Percentiles rank a stretch among this genome's conserved stretches.
Conservation (phyloP, 2,888 invertebrate species). For the Sphaeridia pumilis region DNA sequence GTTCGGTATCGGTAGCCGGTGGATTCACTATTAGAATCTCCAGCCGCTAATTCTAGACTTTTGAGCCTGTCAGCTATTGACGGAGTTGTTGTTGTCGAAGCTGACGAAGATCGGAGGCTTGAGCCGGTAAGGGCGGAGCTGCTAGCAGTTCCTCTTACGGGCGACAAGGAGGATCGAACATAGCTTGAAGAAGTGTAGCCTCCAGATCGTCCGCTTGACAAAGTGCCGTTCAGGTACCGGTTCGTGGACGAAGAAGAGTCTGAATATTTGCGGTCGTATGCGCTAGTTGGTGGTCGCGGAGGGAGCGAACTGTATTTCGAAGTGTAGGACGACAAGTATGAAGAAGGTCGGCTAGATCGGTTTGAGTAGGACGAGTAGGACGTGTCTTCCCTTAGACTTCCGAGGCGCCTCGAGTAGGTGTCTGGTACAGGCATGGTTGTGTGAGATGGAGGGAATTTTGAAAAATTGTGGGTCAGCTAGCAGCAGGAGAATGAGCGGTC, state of each 20-base stretch:
- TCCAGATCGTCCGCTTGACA: constrained; percentile 17
- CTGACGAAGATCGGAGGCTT: neutral
- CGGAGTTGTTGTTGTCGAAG: constrained; percentile 8
- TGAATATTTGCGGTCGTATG: constrained; percentile 30
- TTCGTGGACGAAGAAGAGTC: constrained; percentile 20
- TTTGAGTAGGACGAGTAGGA: constrained; percentile 20
- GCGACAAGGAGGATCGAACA: constrained; percentile 29
- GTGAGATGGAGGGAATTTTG: neutral
- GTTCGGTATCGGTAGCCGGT: constrained; percentile 20
- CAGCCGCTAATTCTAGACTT: constrained; percentile 22
- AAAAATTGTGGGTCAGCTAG: neutral
- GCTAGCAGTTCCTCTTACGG: constrained; percentile 19
- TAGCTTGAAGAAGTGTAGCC: constrained; percentile 5
- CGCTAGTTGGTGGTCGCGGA: constrained; percentile 30
- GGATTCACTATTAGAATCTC: constrained; percentile 16
- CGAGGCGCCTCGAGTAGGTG: constrained; percentile 26
- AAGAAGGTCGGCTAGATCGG: constrained; percentile 17
- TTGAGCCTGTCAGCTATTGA: constrained; percentile 26
- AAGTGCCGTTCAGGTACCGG: constrained; percentile 22
- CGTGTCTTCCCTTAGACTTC: constrained; percentile 24
- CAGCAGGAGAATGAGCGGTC: neutral
- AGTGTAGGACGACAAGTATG: constrained; percentile 27
- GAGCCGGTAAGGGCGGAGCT: constrained; percentile 15
- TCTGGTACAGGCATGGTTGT: constrained; percentile 36
- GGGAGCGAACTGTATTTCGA: constrained; percentile 25